Evolutionary conservation across 1,140 invertebrate genomes (phyloP).

Genomic region (Onthophagus taurus): DNA sequence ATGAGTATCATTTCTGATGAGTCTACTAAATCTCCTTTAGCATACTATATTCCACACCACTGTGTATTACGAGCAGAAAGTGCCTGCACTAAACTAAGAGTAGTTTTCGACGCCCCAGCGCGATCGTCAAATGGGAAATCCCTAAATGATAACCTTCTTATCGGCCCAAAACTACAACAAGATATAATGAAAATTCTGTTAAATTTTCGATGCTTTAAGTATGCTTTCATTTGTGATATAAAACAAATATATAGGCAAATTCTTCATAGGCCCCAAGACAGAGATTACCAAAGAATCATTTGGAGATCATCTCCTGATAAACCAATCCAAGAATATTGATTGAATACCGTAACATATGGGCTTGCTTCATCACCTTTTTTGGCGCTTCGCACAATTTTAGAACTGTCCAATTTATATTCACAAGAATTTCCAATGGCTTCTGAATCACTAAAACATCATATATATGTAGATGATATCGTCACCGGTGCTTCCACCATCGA

Average conservation of each 20-base stretch:
- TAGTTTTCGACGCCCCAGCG: conserved; percentile 32
- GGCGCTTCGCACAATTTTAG: conserved; percentile 11
- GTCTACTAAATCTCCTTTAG: no score
- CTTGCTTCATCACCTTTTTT: conserved; percentile 14
- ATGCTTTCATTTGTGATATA: conserved; percentile 28
- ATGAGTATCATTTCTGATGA: no score
- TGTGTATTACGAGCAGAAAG: conserved; percentile 2
- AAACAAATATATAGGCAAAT: conserved; percentile 27
- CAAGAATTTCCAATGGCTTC: conserved; percentile 22
- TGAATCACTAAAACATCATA: conserved; percentile 19
- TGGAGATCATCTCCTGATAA: conserved; percentile 17
- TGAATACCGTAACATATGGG: conserved; percentile 16
- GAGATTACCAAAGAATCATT: conserved; percentile 8
- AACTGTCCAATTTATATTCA: conserved; percentile 17
- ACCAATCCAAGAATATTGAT: conserved; percentile 10
- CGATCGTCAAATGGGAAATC: conserved; percentile 22
- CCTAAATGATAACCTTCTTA: conserved; percentile 27
- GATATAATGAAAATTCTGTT: conserved; percentile 35
- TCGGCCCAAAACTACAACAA: conserved; percentile 32
- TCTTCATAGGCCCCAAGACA: neutral
- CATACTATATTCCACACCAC: conserved; percentile 8
- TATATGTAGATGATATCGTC: conserved; percentile 36
- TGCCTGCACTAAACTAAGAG: conserved; percentile 15
- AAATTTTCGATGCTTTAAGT: conserved; percentile 24
- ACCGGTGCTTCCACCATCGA: conserved; percentile 25